Conservation (phyloP, 2,113 vertebrate genomes). For the Sinocyclocheilus anophthalmus region DNA sequence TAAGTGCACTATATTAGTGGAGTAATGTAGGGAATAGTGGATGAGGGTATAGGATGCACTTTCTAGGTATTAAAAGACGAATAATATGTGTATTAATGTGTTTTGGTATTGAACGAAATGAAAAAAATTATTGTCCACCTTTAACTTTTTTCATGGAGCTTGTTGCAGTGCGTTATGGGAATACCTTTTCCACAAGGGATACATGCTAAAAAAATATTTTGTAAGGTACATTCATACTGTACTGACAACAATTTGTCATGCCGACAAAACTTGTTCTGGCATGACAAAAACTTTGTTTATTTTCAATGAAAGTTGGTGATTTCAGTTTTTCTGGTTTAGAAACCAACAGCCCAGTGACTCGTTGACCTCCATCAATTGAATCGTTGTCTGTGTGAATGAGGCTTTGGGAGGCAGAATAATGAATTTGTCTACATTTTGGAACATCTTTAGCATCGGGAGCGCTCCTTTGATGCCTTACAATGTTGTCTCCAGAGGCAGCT, state of each 20-base stretch:
- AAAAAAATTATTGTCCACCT: neutral
- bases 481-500: constrained; percentile 12
- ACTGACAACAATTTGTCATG: neutral
- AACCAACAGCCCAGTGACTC: neutral
- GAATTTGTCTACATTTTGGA: neutral
- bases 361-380: neutral
- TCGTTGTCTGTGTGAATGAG: neutral
- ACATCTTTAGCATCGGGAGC: neutral
- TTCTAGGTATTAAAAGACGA: neutral
- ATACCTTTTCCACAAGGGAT: neutral
- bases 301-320: neutral
- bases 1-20: neutral
- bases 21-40: neutral
- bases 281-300: neutral
- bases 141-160: neutral
- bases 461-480: neutral
- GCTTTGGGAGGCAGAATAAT: neutral
- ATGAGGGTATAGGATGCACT: neutral
- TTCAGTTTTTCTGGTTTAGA: neutral
- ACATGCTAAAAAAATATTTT: neutral
- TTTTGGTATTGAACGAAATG: neutral
- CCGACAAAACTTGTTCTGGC: no score
- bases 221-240: neutral
- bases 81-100: neutral
- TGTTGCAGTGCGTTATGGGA: neutral